A percentile compares a stretch with the other conserved stretches of the same genome.
phyloP scores from a whole-genome alignment of 1,140 invertebrate species.

The Hycleus cichorii region DNA sequence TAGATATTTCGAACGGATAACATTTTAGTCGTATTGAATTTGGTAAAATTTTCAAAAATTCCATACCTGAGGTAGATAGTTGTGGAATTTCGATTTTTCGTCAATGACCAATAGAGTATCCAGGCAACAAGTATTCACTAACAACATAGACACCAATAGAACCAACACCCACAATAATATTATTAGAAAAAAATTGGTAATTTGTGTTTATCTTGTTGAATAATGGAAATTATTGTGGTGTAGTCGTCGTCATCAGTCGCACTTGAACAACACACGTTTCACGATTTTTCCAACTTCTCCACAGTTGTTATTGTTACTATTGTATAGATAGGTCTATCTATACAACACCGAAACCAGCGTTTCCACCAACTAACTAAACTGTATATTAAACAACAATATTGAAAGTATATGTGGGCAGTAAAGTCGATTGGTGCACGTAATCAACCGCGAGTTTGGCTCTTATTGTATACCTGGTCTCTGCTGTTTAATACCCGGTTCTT shows the following conservation, averaged over 20 bases:
- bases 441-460: conserved; percentile 15
- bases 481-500: neutral
- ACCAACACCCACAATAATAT: neutral
- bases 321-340: too few relatives aligned
- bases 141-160: conserved; percentile 9
- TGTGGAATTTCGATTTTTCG: neutral
- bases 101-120: conserved; percentile 1
- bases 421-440: conserved; percentile 8
- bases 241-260: neutral
- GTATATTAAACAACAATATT: conserved; percentile 7
- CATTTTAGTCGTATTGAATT: too few relatives aligned
- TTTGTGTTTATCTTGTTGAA: too few relatives aligned
- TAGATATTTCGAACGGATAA: too few relatives aligned
- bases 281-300: too few relatives aligned
- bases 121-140: conserved; percentile 20
- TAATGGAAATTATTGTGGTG: neutral
- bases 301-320: too few relatives aligned
- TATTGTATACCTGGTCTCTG: conserved; percentile 12
- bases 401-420: conserved; percentile 17
- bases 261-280: too few relatives aligned
- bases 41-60: too few relatives aligned
- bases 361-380: conserved; percentile 7
- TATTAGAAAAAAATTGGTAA: neutral
- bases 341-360: too few relatives aligned
- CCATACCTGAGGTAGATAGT: too few relatives aligned